Conservation (phyloP, 30 jellyfish, hydroid and myxozoan species). For the Aurelia aurita region DNA sequence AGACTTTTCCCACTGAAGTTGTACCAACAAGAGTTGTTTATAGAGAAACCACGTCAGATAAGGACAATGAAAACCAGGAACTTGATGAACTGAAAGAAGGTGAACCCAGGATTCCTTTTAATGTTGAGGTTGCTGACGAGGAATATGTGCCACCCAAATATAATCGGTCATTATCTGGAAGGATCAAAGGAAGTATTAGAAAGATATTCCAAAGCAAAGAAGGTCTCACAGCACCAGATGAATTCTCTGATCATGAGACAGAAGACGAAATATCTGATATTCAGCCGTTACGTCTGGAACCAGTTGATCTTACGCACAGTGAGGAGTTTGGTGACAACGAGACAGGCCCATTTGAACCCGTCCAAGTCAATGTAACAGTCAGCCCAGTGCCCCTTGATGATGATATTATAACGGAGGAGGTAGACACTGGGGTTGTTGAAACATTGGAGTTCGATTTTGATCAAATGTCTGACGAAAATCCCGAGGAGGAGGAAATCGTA, state of each 20-base stretch:
- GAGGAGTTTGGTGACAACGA: neutral
- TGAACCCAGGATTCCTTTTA: neutral
- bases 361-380: neutral
- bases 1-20: neutral
- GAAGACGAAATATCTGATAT: slow-evolving; percentile 16
- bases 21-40: slow-evolving; percentile 4
- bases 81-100: neutral
- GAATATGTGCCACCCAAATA: slow-evolving; percentile 7
- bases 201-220: neutral
- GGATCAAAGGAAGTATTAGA: neutral
- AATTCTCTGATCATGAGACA: neutral
- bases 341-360: neutral
- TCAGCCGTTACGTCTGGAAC: neutral
- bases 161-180: neutral
- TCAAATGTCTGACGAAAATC: slow-evolving; percentile 3
- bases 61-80: neutral
- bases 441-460: slow-evolving; percentile 1
- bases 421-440: slow-evolving; percentile 10
- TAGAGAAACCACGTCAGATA: neutral
- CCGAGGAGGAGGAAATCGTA: neutral
- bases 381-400: neutral
- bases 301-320: neutral
- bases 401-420: slow-evolving; percentile 16
- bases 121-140: neutral
- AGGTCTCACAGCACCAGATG: neutral